phyloP scores from a whole-genome alignment of 2,888 invertebrate genomes.

The Hirtodrosophila duncani region DNA sequence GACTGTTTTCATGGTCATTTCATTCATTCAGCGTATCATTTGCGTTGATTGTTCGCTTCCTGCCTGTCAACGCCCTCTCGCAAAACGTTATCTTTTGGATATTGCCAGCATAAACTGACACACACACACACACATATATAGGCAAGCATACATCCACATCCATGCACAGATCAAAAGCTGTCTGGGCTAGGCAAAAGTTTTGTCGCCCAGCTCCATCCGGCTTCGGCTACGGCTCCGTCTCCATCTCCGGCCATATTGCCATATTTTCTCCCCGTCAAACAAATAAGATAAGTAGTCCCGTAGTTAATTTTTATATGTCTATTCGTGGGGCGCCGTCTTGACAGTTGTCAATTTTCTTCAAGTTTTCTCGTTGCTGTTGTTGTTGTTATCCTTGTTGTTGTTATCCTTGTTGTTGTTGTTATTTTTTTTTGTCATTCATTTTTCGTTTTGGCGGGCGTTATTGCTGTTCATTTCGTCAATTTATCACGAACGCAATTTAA shows the following conservation, averaged over 20 bases:
- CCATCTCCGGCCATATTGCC: neutral
- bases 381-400: slow-evolving; percentile 7
- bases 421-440: slow-evolving; percentile 10
- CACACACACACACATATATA: slow-evolving; percentile 1
- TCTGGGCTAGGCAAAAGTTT: slow-evolving; percentile 25
- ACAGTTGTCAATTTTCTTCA: slow-evolving; percentile 68
- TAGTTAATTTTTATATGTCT: slow-evolving; percentile 74
- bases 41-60: slow-evolving; percentile 61
- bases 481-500: slow-evolving; percentile 74
- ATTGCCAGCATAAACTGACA: slow-evolving; percentile 11
- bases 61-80: slow-evolving; percentile 13
- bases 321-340: slow-evolving; percentile 43
- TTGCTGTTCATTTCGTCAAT: slow-evolving; percentile 74
- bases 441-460: slow-evolving; percentile 41
- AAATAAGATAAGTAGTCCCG: slow-evolving; percentile 73
- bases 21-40: slow-evolving; percentile 51
- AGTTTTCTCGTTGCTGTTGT: slow-evolving; percentile 8
- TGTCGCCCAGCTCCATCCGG: slow-evolving; percentile 9
- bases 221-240: too few relatives aligned
- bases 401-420: slow-evolving; percentile 5
- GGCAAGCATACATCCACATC: too few relatives aligned
- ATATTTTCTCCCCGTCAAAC: slow-evolving; percentile 45
- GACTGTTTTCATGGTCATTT: slow-evolving; percentile 25
- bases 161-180: slow-evolving; percentile 24
- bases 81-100: slow-evolving; percentile 7